Evolutionary conservation across 2,113 vertebrate species (phyloP), one percentile per base, ranked within the genome.

Genomic region (Athene cunicularia): DNA sequence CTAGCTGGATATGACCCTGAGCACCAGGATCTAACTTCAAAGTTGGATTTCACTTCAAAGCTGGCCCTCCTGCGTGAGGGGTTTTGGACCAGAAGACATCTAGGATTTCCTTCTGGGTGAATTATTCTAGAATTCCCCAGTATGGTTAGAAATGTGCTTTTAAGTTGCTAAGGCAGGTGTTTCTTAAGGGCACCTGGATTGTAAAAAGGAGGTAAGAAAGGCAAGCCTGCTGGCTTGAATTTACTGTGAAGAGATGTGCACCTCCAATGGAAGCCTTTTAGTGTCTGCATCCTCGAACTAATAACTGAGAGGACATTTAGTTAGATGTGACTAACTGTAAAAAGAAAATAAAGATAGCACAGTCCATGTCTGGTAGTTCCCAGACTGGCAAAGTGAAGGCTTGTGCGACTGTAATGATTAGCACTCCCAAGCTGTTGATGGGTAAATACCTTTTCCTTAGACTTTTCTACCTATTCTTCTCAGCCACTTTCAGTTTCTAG

Each of bases 231-330:
- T 60, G 67, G 9, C 32, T 66, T 79, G 30, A 85, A 49, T 3
- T 53, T 92, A 15, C 9, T 1, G 0, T 52, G 5, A 30, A 45
- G 35, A 11, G 9, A 17, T 33, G 6, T 14, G 9, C 11, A 53
- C 5, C 8, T 90, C 24, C 16, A 47, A 3, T 12, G 14, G 21
- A 88, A 88, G 11, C 3, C 9, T 67, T 87, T 74, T 16, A 62
- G 19, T 4, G 5, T 77, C 45, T 79, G 55, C n/a, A 39, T 26
- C 23, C 14, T 47, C 27, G 15, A 91, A 53, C 17, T 37, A 37
- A 20, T n/a, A 64, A 56, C 58, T 37, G 37, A 63, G 20, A 64
- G 20, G 20, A 56, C 19, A 24, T 21, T 64, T 76, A 58, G 12
- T 50, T 50, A 22, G 14, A 73, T 3, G 27, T 72, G 16, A 39